Evolutionary conservation across 30 jellyfish, hydroid and myxozoan species (phyloP).

Genomic region (Catostylus mosaicus): DNA sequence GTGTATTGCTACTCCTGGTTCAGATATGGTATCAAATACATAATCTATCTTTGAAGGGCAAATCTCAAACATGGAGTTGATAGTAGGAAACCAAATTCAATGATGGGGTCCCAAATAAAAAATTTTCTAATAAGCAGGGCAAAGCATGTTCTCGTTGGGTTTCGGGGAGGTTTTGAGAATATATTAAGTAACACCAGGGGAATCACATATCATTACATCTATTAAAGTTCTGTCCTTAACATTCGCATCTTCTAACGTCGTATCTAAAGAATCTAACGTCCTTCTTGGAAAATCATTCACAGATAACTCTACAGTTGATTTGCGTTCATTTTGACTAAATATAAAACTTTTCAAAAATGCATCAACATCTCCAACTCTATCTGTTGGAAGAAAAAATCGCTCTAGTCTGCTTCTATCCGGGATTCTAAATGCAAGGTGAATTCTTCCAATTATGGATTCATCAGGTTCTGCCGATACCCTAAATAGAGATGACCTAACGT

Average conservation of each 20-base stretch:
- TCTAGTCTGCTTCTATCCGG: conserved; percentile 31
- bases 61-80: no score
- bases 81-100: no score
- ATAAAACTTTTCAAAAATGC: neutral
- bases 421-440: conserved; percentile 39
- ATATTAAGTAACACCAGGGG: neutral
- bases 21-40: no score
- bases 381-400: conserved; percentile 42
- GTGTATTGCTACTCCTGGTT: no score
- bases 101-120: no score
- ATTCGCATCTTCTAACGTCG: conserved; percentile 16
- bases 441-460: neutral
- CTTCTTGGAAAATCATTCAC: conserved; percentile 54
- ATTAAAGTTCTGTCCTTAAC: conserved; percentile 19
- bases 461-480: conserved; percentile 26
- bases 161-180: neutral
- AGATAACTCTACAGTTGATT: neutral
- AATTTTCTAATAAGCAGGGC: no score
- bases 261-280: conserved; percentile 13
- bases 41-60: no score
- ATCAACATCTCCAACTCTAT: conserved; percentile 45
- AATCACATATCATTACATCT: conserved; percentile 26
- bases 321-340: neutral
- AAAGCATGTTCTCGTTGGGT: no score
- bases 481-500: neutral